Percentiles rank a stretch among this genome's conserved stretches.
Evolutionary conservation across 2,888 invertebrate genomes (phyloP).

Genomic region (Copidosoma aretas): DNA sequence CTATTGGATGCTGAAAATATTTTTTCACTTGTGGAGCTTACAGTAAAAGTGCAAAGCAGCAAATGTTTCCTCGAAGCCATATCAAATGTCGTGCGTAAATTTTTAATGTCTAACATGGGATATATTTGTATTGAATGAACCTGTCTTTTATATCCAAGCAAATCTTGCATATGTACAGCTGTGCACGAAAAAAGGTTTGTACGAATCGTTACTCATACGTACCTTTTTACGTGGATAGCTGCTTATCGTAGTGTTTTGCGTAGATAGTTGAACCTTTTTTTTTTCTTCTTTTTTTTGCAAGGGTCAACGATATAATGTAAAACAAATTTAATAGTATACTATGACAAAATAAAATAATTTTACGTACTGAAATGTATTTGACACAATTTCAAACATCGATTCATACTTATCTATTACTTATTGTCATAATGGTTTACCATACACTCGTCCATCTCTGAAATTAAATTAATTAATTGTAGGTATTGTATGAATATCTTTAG

Average conservation of each 20-base stretch:
- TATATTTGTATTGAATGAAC: neutral
- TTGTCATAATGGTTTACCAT: constrained; percentile 26
- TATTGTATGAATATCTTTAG: constrained; percentile 23
- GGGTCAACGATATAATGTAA: too few species aligned
- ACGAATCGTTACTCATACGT: too few species aligned
- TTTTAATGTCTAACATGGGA: constrained; percentile 35
- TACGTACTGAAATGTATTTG: neutral
- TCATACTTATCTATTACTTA: constrained; percentile 10
- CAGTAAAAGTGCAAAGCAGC: constrained; percentile 22
- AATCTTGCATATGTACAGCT: too few species aligned
- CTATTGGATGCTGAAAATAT: constrained; percentile 38
- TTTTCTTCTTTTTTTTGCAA: too few species aligned
- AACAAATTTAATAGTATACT: too few species aligned
- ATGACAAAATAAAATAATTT: neutral
- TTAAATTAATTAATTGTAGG: constrained; percentile 23
- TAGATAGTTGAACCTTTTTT: too few species aligned
- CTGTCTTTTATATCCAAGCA: neutral
- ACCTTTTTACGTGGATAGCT: too few species aligned
- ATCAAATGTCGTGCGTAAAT: constrained; percentile 27
- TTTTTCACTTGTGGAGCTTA: constrained; percentile 29
- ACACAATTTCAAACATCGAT: neutral
- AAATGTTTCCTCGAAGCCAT: constrained; percentile 19
- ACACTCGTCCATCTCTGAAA: constrained; percentile 28
- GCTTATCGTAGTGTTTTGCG: too few species aligned
- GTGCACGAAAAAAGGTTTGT: neutral